These are phyloP conservation scores for Vidua macroura DNA, from an alignment of 2,113 vertebrate species.

Conservation along the genomic window DNA sequence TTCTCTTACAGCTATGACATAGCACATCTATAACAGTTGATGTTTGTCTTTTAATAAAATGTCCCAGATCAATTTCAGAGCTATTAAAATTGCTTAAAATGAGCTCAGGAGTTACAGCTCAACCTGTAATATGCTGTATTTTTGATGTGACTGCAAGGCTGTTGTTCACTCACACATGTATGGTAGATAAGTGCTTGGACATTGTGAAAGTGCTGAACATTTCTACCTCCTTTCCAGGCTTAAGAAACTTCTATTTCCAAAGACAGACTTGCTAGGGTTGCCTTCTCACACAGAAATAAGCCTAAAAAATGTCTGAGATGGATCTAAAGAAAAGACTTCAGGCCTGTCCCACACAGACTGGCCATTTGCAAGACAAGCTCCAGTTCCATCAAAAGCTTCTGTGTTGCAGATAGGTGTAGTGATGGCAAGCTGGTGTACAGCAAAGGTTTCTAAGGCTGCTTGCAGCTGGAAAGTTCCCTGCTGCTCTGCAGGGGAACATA, in stretches of 20 bases:
- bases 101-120: neutral
- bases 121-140: neutral
- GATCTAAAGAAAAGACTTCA: neutral
- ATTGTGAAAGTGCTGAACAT: neutral
- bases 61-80: neutral
- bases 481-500: neutral
- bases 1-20: slow-evolving; percentile 2
- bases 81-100: neutral
- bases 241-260: neutral
- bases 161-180: neutral
- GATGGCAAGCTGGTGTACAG: neutral
- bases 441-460: neutral
- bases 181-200: neutral
- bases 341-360: neutral
- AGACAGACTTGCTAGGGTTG: neutral
- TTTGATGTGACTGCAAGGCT: neutral
- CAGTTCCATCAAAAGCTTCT: neutral
- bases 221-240: neutral
- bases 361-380: neutral
- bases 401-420: neutral
- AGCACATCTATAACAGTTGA: neutral
- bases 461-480: neutral
- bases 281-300: neutral
- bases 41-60: neutral
- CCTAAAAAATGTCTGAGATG: neutral